These are phyloP conservation scores for Molanna angustata DNA, from an alignment of 2,888 invertebrate species.

Conservation along the genomic window DNA sequence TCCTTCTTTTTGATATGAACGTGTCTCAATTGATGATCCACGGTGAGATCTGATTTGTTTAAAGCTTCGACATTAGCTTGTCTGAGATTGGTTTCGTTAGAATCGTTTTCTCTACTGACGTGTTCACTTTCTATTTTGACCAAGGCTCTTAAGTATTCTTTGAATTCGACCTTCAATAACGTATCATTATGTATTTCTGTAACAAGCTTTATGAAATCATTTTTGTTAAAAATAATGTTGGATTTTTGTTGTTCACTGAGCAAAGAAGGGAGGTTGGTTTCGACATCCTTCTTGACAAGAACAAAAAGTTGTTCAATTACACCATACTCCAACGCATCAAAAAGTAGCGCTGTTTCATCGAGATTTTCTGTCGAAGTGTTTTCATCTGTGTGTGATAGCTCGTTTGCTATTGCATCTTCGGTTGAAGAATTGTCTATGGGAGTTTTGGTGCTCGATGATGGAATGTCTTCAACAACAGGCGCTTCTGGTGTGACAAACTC, in stretches of 20 bases:
- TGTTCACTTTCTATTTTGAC: slow-evolving; percentile 11
- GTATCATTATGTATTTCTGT: slow-evolving; percentile 18
- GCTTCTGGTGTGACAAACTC: too few species aligned
- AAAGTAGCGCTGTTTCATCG: slow-evolving; percentile 4
- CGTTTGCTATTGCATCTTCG: too few species aligned
- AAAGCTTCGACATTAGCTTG: slow-evolving; percentile 5
- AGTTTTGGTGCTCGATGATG: background rate
- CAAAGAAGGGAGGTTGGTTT: slow-evolving; percentile 9
- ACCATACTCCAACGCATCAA: slow-evolving; percentile 11
- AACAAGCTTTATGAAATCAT: slow-evolving; percentile 23
- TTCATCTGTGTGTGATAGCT: too few species aligned
- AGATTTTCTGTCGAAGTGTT: background rate
- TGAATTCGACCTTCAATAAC: slow-evolving; percentile 24
- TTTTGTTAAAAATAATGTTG: slow-evolving; percentile 17
- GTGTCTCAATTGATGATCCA: slow-evolving; percentile 4
- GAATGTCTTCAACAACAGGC: background rate
- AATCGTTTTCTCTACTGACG: slow-evolving; percentile 14
- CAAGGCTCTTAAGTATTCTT: slow-evolving; percentile 24
- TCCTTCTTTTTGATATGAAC: slow-evolving; percentile 18
- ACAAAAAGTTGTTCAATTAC: slow-evolving; percentile 16
- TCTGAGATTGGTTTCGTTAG: slow-evolving; percentile 6
- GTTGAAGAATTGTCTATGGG: background rate
- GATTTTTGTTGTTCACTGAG: slow-evolving; percentile 11
- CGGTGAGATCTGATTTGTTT: background rate
- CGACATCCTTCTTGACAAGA: slow-evolving; percentile 14